Conservation (phyloP, 2,113 vertebrate species). For the Aythya baeri region DNA sequence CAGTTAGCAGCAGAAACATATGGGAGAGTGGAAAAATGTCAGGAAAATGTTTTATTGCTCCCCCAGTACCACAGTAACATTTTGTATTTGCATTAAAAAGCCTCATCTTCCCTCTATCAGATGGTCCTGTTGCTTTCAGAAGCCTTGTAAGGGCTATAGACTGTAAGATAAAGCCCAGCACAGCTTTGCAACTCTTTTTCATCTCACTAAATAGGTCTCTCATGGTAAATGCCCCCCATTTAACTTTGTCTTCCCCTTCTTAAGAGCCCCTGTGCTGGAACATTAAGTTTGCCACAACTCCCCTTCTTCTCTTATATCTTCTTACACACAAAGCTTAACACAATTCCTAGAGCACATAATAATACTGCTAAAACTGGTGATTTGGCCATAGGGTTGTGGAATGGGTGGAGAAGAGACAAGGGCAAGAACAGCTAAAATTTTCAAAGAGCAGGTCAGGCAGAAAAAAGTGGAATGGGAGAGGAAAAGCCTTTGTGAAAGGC, state of each 20-base stretch:
- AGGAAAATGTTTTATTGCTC: not conserved
- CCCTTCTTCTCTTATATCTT: not conserved
- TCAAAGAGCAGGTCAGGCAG: not conserved
- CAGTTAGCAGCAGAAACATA: not conserved
- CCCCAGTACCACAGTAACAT: not conserved
- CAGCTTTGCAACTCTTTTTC: not conserved
- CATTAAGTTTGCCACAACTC: not conserved
- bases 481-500: not conserved
- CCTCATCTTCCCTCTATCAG: not conserved
- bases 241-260: not conserved
- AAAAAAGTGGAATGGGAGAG: not conserved
- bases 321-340: not conserved
- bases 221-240: not conserved
- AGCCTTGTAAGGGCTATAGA: not conserved
- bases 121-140: not conserved
- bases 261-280: not conserved
- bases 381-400: not conserved
- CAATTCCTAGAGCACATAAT: no score
- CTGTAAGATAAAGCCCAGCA: not conserved
- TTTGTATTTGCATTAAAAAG: not conserved
- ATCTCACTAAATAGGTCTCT: not conserved
- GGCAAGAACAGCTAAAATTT: not conserved
- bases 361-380: not conserved
- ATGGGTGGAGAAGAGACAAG: not conserved
- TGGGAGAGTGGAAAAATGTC: not conserved